Evolutionary conservation across 2,113 vertebrate species (phyloP), one percentile per base, ranked within the genome.

Genomic region (Scytalopus superciliaris): DNA sequence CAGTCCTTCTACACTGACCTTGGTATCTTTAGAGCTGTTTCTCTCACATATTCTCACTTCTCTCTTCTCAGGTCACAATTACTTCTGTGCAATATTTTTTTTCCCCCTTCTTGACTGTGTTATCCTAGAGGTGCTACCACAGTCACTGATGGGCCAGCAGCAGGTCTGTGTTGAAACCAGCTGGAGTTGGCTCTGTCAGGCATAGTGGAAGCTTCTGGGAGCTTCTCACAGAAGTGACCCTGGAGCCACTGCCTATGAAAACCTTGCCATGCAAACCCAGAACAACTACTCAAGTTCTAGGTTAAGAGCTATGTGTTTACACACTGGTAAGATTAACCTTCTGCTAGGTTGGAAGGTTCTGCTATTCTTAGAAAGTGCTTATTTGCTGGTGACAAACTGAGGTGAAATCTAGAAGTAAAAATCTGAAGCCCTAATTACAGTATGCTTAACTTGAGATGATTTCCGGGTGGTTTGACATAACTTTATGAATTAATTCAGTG

Each of bases 121-220:
- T 74, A 33, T 2, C 10, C 15, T 19, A 28, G 14, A 23, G 27
- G 27, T 2, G 0, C 22, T 52, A 0, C 37, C 37, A 37, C 12
- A 28, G 44, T 50, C 27, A 4, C 27, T 52, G 37, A 9, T 74
- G 52, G 23, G 8, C 35, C 59, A 44, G 50, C 42, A 44, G 31
- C 1, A 1, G 25, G 22, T 57, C 31, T 19, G 0, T 12, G 27
- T 44, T 19, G 5, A 21, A 74, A 22, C 60, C 8, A 22, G 27
- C 49, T 80, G 31, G 27, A 49, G 14, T 35, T 4, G 5, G 57
- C 44, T 24, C 33, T 73, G 14, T 57, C 0, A 0, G 12, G 44
- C 33, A 27, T 17, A 5, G 37, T 33, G 18, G 33, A 74, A 50
- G 18, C 52, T 66, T 42, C 57, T 44, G 35, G 27, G 35, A 81